A percentile compares a stretch with the other conserved stretches of the same genome.
Conservation (phyloP, 2,888 invertebrate species). For the Coenonympha glycerion region DNA sequence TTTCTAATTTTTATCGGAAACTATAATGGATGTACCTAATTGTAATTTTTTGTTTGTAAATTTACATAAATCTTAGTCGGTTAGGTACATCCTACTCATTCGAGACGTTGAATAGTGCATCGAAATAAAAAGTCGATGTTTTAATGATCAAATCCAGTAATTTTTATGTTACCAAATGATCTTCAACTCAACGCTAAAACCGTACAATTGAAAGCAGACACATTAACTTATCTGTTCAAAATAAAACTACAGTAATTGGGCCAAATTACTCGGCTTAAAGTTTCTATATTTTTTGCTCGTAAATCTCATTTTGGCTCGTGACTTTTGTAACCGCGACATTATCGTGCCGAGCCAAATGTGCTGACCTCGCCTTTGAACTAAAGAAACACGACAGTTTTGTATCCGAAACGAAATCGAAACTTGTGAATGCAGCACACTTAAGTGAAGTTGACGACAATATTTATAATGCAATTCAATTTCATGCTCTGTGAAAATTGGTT, state of each 20-base stretch:
- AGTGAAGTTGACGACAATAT: neutral
- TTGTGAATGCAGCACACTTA: conserved; percentile 3
- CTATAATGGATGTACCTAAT: too few species aligned
- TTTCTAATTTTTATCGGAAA: too few species aligned
- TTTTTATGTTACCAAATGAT: too few species aligned
- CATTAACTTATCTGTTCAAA: too few species aligned
- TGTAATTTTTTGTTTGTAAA: too few species aligned
- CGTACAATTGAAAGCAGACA: neutral
- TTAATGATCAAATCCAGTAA: too few species aligned
- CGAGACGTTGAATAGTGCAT: too few species aligned
- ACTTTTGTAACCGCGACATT: conserved; percentile 67
- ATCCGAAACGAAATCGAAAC: conserved; percentile 30
- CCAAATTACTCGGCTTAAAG: conserved; percentile 48
- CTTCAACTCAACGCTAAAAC: too few species aligned
- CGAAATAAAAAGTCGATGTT: too few species aligned
- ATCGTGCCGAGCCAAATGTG: conserved; percentile 63
- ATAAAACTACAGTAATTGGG: conserved; percentile 31
- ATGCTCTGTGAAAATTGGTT: too few species aligned
- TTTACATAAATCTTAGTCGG: too few species aligned
- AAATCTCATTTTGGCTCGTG: conserved; percentile 61
- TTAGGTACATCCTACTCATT: too few species aligned
- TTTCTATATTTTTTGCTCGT: conserved; percentile 45
- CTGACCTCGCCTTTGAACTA: conserved; percentile 53
- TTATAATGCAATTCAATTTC: neutral
- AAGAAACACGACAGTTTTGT: conserved; percentile 23